phyloP scores from a whole-genome alignment of 2,888 invertebrate species.

The Aphelenchoides bicaudatus region DNA sequence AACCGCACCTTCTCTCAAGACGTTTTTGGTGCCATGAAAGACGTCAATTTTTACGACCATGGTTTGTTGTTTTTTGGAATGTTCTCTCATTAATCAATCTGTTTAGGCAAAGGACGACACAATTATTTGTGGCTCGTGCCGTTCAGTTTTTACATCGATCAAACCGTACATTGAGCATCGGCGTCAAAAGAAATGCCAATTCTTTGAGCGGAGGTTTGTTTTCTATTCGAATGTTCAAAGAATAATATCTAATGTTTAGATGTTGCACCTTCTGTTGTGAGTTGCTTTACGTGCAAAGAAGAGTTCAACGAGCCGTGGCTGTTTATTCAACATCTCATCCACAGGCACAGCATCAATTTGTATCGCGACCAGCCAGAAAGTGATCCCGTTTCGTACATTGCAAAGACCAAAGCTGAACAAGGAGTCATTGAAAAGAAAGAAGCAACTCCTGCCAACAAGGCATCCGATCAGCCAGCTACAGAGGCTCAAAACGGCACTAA shows the following conservation, averaged over 20 bases:
- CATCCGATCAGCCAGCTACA: background rate
- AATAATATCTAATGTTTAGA: slow-evolving; percentile 14
- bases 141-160: slow-evolving; percentile 72
- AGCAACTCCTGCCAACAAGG: background rate
- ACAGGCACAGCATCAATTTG: slow-evolving; percentile 30
- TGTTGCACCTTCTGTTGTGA: slow-evolving; percentile 44
- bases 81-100: background rate
- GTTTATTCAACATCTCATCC: slow-evolving; percentile 49
- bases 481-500: background rate
- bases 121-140: slow-evolving; percentile 74
- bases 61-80: slow-evolving; percentile 59
- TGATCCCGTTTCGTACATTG: slow-evolving; percentile 8
- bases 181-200: slow-evolving; percentile 32
- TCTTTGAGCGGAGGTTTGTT: slow-evolving; percentile 9
- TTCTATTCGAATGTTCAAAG: background rate
- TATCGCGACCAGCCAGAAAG: slow-evolving; percentile 13
- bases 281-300: slow-evolving; percentile 47
- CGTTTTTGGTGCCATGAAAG: slow-evolving; percentile 15
- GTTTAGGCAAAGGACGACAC: slow-evolving; percentile 65
- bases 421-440: slow-evolving; percentile 2
- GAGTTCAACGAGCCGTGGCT: slow-evolving; percentile 45
- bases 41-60: slow-evolving; percentile 23
- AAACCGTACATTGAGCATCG: slow-evolving; percentile 73
- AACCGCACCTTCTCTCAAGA: slow-evolving; percentile 17
- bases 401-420: no score